Base-by-base conservation (phyloP, 2,888 invertebrate species). In the Sepioteuthis lessoniana region DNA sequence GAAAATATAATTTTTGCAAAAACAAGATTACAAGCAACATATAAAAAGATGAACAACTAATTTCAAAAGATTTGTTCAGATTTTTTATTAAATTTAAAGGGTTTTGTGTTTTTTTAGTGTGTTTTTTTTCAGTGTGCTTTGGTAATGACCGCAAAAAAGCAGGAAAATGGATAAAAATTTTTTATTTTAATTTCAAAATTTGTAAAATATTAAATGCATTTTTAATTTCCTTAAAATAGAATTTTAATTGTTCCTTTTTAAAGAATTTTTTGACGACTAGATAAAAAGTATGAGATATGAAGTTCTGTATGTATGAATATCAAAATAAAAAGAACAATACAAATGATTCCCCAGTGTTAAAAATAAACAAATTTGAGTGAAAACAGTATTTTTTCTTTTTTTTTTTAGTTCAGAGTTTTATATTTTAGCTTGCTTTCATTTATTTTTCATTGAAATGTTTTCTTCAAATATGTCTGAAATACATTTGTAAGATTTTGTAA, bases 81-180 rank as follows among this genome's bases (percentile, higher is more conserved):
- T 76, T n/a, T n/a, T 76, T 76, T 76, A 76, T 76, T 76, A 35
- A 76, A 19, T 76, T n/a, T 35, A 76, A 76, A 76, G 16, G 7
- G 0, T 35, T 76, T 35, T 76, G n/a, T n/a, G n/a, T n/a, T n/a
- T n/a, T n/a, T n/a, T n/a, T n/a, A n/a, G n/a, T n/a, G 0, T 76
- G 31, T 1, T 76, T 76, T n/a, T n/a, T 76, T 10, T 13, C 76
- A 35, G 76, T 35, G 76, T 76, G 55, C 55, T 35, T 35, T 76
- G n/a, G 76, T n/a, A 76, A 76, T n/a, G n/a, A n/a, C n/a, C 76
- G 19, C 76, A 76, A 76, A 76, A 76, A 60, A 76, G n/a, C 76
- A 76, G 55, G 55, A 55, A 55, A n/a, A 35, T 31, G n/a, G n/a
- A 4, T n/a, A 76, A n/a, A 35, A 0, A n/a, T n/a, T 10, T 76